Conservation (phyloP, 2,888 invertebrate genomes). For the Rhingia campestris region DNA sequence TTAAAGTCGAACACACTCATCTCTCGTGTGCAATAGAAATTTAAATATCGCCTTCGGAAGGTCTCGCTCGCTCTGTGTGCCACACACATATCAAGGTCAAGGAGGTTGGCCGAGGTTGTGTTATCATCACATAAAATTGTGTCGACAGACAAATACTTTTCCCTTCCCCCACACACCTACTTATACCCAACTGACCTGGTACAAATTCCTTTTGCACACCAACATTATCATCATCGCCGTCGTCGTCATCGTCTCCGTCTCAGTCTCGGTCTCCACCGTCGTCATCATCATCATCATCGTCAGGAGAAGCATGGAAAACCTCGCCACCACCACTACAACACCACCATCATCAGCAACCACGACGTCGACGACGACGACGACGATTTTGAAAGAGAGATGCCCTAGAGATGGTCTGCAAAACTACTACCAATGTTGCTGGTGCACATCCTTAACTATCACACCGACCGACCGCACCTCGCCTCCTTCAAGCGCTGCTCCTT, state of each 20-base stretch:
- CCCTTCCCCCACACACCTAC: conserved; percentile 35
- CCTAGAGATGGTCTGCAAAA: conserved; percentile 72
- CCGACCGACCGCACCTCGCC: conserved; percentile 31
- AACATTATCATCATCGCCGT: conserved; percentile 35
- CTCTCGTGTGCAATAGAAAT: conserved; percentile 32
- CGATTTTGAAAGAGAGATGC: conserved; percentile 62
- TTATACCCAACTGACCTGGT: conserved; percentile 67
- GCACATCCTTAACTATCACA: conserved; percentile 69
- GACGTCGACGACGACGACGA: conserved; percentile 45
- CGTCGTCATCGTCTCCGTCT: conserved; percentile 36
- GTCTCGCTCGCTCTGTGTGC: not conserved
- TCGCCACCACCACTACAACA: not conserved
- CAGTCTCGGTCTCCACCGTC: conserved; percentile 48
- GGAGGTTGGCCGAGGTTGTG: conserved; percentile 48
- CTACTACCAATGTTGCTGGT: conserved; percentile 40
- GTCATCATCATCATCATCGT: conserved; percentile 25
- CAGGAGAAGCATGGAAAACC: conserved; percentile 41
- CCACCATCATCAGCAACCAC: conserved; percentile 28
- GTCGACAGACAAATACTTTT: conserved; percentile 65
- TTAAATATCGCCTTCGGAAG: conserved; percentile 64
- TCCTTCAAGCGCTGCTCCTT: conserved; percentile 61
- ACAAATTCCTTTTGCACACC: conserved; percentile 62
- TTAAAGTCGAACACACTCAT: conserved; percentile 38
- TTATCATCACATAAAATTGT: conserved; percentile 56
- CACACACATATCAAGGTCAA: conserved; percentile 64